A percentile compares a stretch with the other conserved stretches of the same genome.
These are phyloP conservation scores for Melanostigma gelatinosum DNA, from an alignment of 2,113 vertebrate species.

Conservation along the genomic window DNA sequence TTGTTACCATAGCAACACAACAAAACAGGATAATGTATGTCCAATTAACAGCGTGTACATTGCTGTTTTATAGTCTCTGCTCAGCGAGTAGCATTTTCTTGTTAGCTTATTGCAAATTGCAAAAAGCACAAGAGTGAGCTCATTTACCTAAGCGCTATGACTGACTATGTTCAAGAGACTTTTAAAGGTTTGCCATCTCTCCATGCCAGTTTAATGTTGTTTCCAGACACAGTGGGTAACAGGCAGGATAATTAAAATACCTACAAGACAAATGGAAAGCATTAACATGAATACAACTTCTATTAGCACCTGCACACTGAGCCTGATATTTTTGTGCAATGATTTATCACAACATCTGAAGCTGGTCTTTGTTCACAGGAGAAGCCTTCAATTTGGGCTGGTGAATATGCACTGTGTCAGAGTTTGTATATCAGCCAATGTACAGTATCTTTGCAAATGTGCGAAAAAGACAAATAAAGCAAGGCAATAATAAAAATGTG, in stretches of 20 bases:
- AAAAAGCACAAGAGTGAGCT: constrained; percentile 67
- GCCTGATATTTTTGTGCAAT: neutral
- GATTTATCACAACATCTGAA: constrained; percentile 32
- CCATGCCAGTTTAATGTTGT: constrained; percentile 37
- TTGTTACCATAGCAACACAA: constrained; percentile 68
- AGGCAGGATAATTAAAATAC: constrained; percentile 64
- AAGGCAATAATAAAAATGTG: neutral
- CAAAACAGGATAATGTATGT: constrained; percentile 50
- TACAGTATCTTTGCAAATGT: neutral
- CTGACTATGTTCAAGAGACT: constrained; percentile 67
- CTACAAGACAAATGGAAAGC: constrained; percentile 51
- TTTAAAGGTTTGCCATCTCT: constrained; percentile 52
- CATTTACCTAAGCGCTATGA: constrained; percentile 77
- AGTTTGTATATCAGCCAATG: neutral
- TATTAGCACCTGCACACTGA: constrained; percentile 45
- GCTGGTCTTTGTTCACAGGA: constrained; percentile 12
- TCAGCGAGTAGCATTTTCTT: constrained; percentile 77
- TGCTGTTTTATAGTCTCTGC: constrained; percentile 60
- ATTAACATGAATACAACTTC: constrained; percentile 40
- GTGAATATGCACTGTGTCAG: neutral
- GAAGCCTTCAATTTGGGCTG: neutral
- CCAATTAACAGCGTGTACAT: constrained; percentile 75
- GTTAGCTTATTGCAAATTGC: constrained; percentile 78
- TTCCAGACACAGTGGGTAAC: constrained; percentile 60
- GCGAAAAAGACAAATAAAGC: neutral